These are phyloP conservation scores for Acropora tenuis DNA, from an alignment of 64 coral and sea anemone species.

Conservation along the genomic window DNA sequence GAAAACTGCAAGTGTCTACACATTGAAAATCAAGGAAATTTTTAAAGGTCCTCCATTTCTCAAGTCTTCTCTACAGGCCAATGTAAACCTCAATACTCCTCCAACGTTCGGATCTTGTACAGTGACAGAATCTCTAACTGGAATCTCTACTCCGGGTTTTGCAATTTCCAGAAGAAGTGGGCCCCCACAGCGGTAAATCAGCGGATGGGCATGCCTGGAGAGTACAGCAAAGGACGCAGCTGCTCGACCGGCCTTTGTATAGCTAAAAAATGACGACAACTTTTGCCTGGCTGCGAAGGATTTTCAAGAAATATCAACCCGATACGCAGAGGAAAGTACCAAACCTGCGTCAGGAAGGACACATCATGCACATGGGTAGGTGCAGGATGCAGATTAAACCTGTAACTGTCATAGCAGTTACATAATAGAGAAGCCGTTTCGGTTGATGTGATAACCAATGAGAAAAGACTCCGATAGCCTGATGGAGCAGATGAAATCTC, in stretches of 20 bases:
- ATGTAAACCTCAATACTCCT: not conserved
- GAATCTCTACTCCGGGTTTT: slow-evolving; percentile 6
- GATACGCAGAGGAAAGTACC: not conserved
- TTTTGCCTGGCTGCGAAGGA: slow-evolving; percentile 26
- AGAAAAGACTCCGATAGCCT: not conserved
- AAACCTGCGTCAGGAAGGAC: not conserved
- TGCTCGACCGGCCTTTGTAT: slow-evolving; percentile 29
- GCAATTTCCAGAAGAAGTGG: slow-evolving; percentile 1
- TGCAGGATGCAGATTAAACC: not conserved
- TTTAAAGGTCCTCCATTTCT: slow-evolving; percentile 4
- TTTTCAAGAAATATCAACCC: not conserved
- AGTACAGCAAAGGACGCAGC: slow-evolving; percentile 6
- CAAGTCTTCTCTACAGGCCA: not conserved
- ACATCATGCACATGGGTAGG: not conserved
- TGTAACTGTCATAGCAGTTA: not conserved
- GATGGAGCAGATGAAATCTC: not conserved
- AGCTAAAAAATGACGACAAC: not conserved
- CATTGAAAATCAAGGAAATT: not conserved
- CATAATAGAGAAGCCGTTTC: too few species aligned
- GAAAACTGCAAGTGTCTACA: not conserved
- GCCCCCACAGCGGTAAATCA: not conserved
- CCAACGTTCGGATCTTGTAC: not conserved
- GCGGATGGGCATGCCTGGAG: not conserved
- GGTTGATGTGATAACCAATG: not conserved
- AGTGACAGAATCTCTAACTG: not conserved